phyloP scores from a whole-genome alignment of 2,888 invertebrate species.

The Pollenia angustigena region DNA sequence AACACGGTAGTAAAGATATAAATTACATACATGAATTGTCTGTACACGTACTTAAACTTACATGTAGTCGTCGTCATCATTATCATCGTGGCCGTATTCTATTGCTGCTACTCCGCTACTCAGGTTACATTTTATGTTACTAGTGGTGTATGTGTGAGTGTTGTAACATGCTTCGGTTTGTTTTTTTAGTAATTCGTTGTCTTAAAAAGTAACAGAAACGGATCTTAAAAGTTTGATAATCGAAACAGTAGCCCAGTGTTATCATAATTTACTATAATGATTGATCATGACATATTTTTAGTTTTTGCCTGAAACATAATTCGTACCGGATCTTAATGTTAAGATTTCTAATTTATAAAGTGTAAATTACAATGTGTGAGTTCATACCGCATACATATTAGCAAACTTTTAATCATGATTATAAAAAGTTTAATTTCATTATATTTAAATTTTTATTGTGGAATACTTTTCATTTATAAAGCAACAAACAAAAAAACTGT shows the following conservation, averaged over 20 bases:
- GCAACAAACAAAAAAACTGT: no score
- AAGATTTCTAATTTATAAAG: constrained; percentile 26
- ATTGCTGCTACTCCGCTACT: constrained; percentile 26
- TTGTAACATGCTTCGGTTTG: not conserved
- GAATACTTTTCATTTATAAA: not conserved
- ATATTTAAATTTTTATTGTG: not conserved
- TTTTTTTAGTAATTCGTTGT: constrained; percentile 7
- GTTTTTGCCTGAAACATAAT: constrained; percentile 18
- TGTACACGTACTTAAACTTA: constrained; percentile 71
- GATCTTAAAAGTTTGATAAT: constrained; percentile 62
- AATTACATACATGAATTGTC: constrained; percentile 72
- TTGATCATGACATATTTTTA: constrained; percentile 65
- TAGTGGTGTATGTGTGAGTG: not conserved
- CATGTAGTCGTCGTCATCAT: constrained; percentile 44
- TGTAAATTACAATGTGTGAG: constrained; percentile 38
- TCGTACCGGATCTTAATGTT: constrained; percentile 33
- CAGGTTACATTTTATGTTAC: constrained; percentile 67
- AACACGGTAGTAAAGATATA: constrained; percentile 74
- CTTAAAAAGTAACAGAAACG: constrained; percentile 49
- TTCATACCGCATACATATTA: no score
- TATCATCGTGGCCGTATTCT: not conserved
- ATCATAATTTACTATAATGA: constrained; percentile 70
- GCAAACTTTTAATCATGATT: constrained; percentile 3
- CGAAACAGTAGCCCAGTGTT: constrained; percentile 67
- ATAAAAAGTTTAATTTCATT: not conserved